These are phyloP conservation scores for Pipa parva DNA, from an alignment of 2,113 vertebrate species.

Conservation along the genomic window DNA sequence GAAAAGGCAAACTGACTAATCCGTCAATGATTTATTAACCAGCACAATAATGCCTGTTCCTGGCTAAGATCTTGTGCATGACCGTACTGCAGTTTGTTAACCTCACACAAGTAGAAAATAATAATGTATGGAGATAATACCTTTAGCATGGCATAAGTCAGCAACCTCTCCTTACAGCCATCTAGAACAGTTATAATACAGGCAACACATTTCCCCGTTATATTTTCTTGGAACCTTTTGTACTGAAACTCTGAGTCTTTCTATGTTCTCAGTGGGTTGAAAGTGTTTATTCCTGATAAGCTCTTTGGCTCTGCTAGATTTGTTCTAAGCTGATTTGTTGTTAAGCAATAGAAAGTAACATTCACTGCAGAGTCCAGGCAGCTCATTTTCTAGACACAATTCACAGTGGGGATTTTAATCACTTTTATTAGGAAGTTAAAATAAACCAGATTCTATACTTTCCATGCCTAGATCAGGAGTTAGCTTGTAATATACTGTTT, in stretches of 20 bases:
- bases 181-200: neutral
- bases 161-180: neutral
- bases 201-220: neutral
- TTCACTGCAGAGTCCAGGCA: neutral
- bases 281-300: conserved; percentile 1
- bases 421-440: neutral
- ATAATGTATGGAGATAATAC: neutral
- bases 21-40: neutral
- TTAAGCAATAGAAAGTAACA: neutral
- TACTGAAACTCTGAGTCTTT: neutral
- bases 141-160: neutral
- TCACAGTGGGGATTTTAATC: neutral
- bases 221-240: conserved; percentile 5
- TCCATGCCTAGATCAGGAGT: neutral
- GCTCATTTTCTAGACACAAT: neutral
- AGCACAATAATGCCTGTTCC: neutral
- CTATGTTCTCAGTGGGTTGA: neutral
- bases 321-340: neutral
- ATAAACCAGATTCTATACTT: neutral
- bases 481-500: neutral
- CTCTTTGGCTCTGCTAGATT: neutral
- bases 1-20: no score
- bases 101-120: neutral
- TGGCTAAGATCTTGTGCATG: neutral
- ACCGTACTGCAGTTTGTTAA: neutral